Conservation (phyloP, 2,888 invertebrate genomes). For the Penaeus monodon region DNA sequence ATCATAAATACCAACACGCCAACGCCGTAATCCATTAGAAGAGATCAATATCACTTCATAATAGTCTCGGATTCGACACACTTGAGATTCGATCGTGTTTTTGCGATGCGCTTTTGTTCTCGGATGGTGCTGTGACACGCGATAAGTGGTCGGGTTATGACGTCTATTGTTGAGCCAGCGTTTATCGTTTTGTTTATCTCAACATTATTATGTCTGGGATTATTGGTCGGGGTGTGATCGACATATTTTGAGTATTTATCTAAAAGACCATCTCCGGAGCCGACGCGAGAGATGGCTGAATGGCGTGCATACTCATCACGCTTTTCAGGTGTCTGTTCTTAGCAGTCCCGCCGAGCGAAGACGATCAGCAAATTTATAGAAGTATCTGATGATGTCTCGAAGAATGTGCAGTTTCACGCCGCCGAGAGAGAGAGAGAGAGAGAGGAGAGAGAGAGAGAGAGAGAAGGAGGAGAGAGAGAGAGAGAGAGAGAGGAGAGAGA, state of each 20-base stretch:
- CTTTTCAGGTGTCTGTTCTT: too few species aligned
- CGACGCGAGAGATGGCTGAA: constrained; percentile 5
- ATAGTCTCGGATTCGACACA: constrained; percentile 49
- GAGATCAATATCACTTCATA: constrained; percentile 47
- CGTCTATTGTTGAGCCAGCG: constrained; percentile 20
- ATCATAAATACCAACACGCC: constrained; percentile 51
- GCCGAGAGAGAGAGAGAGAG: too few species aligned
- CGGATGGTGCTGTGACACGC: constrained; percentile 40
- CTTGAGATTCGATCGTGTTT: constrained; percentile 41
- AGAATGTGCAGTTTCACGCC: too few species aligned
- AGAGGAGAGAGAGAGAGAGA: too few species aligned
- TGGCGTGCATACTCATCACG: background rate
- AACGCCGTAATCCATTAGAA: constrained; percentile 40
- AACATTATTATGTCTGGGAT: background rate
- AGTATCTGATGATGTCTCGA: too few species aligned
- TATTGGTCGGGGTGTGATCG: constrained; percentile 31
- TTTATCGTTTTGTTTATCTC: constrained; percentile 37
- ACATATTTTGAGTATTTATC: constrained; percentile 11
- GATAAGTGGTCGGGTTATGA: constrained; percentile 74
- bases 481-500: too few species aligned
- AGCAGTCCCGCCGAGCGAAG: too few species aligned
- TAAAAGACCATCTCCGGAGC: too few species aligned
- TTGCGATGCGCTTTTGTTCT: constrained; percentile 44
- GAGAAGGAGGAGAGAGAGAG: too few species aligned
- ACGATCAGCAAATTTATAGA: too few species aligned